Evolutionary conservation across 2,888 invertebrate genomes (phyloP).

Genomic region (Troides helena): DNA sequence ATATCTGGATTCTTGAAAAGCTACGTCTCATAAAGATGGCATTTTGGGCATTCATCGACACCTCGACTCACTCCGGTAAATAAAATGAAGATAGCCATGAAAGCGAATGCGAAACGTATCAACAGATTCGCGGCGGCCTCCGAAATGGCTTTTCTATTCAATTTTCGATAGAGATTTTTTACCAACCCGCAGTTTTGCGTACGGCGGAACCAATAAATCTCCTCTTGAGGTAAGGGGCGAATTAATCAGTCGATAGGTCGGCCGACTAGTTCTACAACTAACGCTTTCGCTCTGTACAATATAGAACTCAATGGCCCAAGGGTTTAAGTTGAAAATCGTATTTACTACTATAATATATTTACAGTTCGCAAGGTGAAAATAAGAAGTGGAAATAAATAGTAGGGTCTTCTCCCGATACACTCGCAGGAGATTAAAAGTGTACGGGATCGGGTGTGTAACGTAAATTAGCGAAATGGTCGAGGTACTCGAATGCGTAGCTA

Average conservation of each 20-base stretch:
- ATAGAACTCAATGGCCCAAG: conserved; percentile 45
- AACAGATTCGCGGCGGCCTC: conserved; percentile 64
- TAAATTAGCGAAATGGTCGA: conserved; percentile 64
- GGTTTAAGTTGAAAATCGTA: conserved; percentile 48
- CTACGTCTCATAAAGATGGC: background rate
- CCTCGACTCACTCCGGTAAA: conserved; percentile 51
- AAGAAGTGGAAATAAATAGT: conserved; percentile 76
- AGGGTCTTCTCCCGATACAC: conserved; percentile 70
- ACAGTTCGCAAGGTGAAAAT: conserved; percentile 73
- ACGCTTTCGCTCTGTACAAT: conserved; percentile 41
- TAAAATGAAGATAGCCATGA: conserved; percentile 70
- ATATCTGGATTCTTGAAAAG: background rate
- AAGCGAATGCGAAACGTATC: conserved; percentile 62
- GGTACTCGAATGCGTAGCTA: conserved; percentile 47
- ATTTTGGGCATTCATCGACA: conserved; percentile 32
- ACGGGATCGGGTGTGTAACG: conserved; percentile 59
- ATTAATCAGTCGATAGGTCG: conserved; percentile 75
- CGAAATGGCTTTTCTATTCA: conserved; percentile 80
- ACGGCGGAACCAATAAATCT: conserved; percentile 79
- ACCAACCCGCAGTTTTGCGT: conserved; percentile 79
- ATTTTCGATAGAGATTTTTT: conserved; percentile 81
- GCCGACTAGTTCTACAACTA: conserved; percentile 60
- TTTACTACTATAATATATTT: conserved; percentile 53
- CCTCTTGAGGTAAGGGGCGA: conserved; percentile 77
- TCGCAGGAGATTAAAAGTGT: conserved; percentile 75